These are phyloP conservation scores for Penaeus japonicus DNA, from an alignment of 1,140 invertebrate genomes.

Conservation along the genomic window DNA sequence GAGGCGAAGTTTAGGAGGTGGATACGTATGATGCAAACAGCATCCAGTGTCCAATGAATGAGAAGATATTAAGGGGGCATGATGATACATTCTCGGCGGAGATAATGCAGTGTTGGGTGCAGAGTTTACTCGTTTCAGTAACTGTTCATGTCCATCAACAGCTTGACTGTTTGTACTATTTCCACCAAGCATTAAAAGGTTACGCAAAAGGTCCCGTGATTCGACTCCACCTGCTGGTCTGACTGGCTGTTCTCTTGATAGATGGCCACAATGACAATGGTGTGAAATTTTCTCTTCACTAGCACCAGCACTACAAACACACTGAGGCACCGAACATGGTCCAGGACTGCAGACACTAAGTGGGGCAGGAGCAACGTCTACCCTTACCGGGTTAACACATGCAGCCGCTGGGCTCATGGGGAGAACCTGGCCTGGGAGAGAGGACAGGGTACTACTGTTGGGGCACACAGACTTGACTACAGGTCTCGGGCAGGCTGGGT, in stretches of 20 bases:
- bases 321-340: slow-evolving; percentile 45
- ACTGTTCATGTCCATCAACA: slow-evolving; percentile 22
- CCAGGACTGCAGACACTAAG: slow-evolving; percentile 12
- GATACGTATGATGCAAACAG: slow-evolving; percentile 26
- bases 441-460: slow-evolving; percentile 24
- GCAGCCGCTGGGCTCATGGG: slow-evolving; percentile 24
- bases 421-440: slow-evolving; percentile 29
- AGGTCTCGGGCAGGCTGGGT: slow-evolving; percentile 47
- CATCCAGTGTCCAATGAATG: slow-evolving; percentile 38
- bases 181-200: slow-evolving; percentile 36
- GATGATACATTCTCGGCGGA: neutral
- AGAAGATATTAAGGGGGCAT: slow-evolving; percentile 31
- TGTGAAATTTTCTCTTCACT: slow-evolving; percentile 48
- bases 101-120: slow-evolving; percentile 30
- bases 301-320: slow-evolving; percentile 52
- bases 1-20: slow-evolving; percentile 32
- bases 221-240: slow-evolving; percentile 27
- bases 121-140: slow-evolving; percentile 46
- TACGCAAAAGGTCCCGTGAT: slow-evolving; percentile 33
- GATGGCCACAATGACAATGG: slow-evolving; percentile 29
- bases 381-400: slow-evolving; percentile 44
- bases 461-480: slow-evolving; percentile 25
- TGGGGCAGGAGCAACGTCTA: slow-evolving; percentile 16
- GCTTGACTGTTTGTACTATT: neutral
- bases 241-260: neutral